A percentile compares a stretch with the other conserved stretches of the same genome.
phyloP scores from a whole-genome alignment of 2,888 invertebrate species.

The Molorchus minor region DNA sequence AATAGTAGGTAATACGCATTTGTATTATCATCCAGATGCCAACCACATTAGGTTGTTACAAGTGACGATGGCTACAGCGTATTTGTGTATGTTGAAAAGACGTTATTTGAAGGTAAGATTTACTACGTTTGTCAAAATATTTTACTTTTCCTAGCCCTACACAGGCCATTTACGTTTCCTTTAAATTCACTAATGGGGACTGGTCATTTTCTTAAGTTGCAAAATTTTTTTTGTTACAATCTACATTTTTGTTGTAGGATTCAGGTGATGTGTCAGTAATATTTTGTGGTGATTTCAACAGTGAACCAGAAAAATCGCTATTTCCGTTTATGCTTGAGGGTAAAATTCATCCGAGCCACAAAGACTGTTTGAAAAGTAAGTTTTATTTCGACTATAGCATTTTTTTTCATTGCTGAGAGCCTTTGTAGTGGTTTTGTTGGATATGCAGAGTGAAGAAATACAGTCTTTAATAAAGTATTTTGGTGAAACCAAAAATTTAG shows the following conservation, averaged over 20 bases:
- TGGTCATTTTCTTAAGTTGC: background rate
- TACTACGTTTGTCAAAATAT: background rate
- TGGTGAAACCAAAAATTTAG: too few relatives aligned
- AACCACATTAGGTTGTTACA: slow-evolving; percentile 85
- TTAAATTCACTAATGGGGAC: too few relatives aligned
- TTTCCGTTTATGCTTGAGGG: slow-evolving; percentile 80
- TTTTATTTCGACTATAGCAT: too few relatives aligned
- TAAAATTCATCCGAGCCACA: slow-evolving; percentile 68
- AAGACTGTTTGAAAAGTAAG: slow-evolving; percentile 85
- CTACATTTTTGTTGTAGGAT: slow-evolving; percentile 27
- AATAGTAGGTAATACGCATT: slow-evolving; percentile 84
- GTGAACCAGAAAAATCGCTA: slow-evolving; percentile 83
- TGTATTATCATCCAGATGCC: slow-evolving; percentile 92
- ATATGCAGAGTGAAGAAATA: too few relatives aligned
- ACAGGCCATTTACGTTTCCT: too few relatives aligned
- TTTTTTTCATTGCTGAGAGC: slow-evolving; percentile 6
- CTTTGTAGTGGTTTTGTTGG: background rate
- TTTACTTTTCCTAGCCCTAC: too few relatives aligned
- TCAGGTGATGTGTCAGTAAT: slow-evolving; percentile 71
- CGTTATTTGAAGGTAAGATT: slow-evolving; percentile 26
- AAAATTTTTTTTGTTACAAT: background rate
- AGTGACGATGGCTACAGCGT: slow-evolving; percentile 34
- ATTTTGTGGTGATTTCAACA: slow-evolving; percentile 94
- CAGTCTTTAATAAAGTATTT: too few relatives aligned
- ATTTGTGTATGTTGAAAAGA: slow-evolving; percentile 30